Evolutionary conservation across 2,797 vertebrate species (phyloP).

Genomic region (Smutsia gigantea): DNA sequence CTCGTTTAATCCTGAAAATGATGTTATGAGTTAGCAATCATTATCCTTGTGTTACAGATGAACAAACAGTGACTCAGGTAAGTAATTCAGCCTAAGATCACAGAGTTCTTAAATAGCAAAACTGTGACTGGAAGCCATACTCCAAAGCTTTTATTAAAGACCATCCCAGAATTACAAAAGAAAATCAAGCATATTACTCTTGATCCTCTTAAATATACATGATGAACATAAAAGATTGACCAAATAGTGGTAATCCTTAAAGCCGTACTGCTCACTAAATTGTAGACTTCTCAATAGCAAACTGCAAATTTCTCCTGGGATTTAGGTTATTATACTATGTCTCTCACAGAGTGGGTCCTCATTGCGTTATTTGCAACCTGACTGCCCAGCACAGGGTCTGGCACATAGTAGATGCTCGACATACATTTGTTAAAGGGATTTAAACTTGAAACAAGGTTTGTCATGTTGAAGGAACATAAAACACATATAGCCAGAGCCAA

Average conservation of each 20-base stretch:
- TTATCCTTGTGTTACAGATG: background rate
- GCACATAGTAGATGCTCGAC: background rate
- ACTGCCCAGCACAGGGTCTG: background rate
- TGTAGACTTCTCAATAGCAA: background rate
- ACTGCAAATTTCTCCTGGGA: background rate
- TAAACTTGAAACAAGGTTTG: slow-evolving; percentile 27
- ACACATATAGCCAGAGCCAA: background rate
- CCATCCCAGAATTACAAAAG: slow-evolving; percentile 3
- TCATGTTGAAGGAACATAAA: slow-evolving; percentile 11
- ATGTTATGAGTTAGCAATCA: background rate
- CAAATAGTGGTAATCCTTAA: background rate
- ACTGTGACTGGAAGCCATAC: background rate
- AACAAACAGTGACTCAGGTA: slow-evolving; percentile 23
- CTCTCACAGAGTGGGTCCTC: too few species aligned
- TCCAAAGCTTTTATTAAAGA: background rate
- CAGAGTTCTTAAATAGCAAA: slow-evolving; percentile 26
- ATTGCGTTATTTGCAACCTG: background rate
- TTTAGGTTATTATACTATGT: too few species aligned
- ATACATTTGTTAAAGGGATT: background rate
- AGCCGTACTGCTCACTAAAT: background rate
- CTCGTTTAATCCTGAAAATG: background rate
- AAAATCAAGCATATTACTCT: background rate
- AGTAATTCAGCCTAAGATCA: slow-evolving; percentile 19
- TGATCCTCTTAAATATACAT: background rate
- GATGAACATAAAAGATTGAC: slow-evolving; percentile 14